These are phyloP conservation scores for Papilio demoleus DNA, from an alignment of 2,888 invertebrate species.

Conservation along the genomic window DNA sequence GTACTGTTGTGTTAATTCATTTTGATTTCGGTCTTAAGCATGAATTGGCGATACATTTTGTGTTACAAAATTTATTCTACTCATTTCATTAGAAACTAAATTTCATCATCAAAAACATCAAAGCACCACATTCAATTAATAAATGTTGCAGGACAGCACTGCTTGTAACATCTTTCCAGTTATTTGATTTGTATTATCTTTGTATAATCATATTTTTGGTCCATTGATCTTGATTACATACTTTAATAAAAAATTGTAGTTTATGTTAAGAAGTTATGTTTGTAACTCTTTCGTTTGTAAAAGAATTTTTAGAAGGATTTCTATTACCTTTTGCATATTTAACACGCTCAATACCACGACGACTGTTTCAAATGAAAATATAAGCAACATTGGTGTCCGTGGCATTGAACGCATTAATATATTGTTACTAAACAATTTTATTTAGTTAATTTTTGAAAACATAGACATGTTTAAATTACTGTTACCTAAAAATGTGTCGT, in stretches of 20 bases:
- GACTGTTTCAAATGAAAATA: neutral
- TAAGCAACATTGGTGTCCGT: neutral
- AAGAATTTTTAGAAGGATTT: neutral
- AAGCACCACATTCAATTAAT: constrained; percentile 38
- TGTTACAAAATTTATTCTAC: constrained; percentile 13
- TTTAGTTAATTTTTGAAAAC: neutral
- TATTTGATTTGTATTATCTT: constrained; percentile 5
- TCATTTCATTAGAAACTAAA: constrained; percentile 24
- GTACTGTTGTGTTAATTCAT: neutral
- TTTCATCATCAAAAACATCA: constrained; percentile 31
- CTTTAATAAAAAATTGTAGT: neutral
- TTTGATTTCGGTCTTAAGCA: constrained; percentile 30
- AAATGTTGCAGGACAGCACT: constrained; percentile 28
- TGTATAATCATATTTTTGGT: neutral
- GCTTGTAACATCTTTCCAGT: constrained; percentile 17
- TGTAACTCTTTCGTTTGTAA: neutral
- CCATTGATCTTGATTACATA: neutral
- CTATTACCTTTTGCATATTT: neutral
- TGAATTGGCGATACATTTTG: constrained; percentile 34
- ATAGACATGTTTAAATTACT: neutral
- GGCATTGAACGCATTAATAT: neutral
- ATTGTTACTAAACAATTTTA: constrained; percentile 2
- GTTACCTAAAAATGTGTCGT: too few species aligned
- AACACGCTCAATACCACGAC: neutral
- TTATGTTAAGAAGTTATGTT: neutral